Percentiles rank a stretch among this genome's conserved stretches.
These are phyloP conservation scores for Ibidorhyncha struthersii DNA, from an alignment of 2,113 vertebrate species.

Conservation along the genomic window DNA sequence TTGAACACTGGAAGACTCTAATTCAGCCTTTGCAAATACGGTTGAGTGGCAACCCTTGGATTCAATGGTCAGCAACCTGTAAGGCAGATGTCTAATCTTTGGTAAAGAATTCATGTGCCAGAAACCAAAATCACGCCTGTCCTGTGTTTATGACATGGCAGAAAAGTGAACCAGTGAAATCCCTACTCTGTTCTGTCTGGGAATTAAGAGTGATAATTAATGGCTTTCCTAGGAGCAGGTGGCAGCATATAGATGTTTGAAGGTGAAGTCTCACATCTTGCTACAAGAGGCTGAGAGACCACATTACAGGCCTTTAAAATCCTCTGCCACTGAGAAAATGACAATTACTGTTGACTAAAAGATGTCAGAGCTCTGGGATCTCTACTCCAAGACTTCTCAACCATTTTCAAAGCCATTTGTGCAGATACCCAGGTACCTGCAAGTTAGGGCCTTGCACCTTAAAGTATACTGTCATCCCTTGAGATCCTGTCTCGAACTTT, in stretches of 20 bases:
- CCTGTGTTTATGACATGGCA: neutral
- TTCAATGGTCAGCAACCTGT: neutral
- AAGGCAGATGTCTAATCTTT: neutral
- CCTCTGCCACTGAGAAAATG: neutral
- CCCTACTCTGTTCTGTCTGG: neutral
- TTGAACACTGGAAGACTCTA: neutral
- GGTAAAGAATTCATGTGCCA: neutral
- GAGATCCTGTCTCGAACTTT: neutral
- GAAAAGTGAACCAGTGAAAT: neutral
- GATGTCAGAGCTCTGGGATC: neutral
- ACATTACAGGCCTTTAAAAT: neutral
- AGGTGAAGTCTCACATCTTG: neutral
- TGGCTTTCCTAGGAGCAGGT: neutral
- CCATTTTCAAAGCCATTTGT: neutral
- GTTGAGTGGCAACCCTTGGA: neutral
- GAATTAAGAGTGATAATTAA: neutral
- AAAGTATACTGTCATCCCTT: neutral
- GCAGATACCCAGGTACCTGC: neutral
- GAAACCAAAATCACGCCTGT: neutral
- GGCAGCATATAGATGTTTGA: neutral
- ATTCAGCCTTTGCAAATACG: neutral
- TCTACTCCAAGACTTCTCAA: neutral
- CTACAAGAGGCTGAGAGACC: neutral
- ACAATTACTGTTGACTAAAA: neutral
- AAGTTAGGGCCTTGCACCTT: neutral